These are phyloP conservation scores for Ennomos fuscantarius DNA, from an alignment of 2,888 invertebrate species.

Conservation along the genomic window DNA sequence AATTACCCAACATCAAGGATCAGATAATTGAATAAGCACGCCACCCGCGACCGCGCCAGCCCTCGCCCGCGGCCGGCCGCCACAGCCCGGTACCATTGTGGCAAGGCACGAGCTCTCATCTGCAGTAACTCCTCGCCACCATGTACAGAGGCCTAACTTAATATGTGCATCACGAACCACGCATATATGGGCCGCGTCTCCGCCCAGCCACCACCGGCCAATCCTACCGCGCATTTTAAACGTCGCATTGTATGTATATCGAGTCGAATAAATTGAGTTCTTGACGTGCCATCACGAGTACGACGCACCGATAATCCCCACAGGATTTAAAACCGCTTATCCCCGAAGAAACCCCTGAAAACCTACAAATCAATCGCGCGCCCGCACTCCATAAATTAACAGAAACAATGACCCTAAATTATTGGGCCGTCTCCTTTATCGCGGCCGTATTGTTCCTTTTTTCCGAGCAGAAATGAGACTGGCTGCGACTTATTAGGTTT, in stretches of 20 bases:
- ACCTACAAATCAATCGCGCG: constrained; percentile 82
- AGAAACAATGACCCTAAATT: constrained; percentile 84
- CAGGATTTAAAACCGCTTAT: constrained; percentile 26
- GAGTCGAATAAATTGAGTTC: constrained; percentile 78
- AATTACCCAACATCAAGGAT: constrained; percentile 48
- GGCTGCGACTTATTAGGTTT: constrained; percentile 80
- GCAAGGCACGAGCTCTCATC: constrained; percentile 73
- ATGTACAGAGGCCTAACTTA: constrained; percentile 81
- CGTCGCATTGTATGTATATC: constrained; percentile 84
- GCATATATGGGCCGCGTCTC: constrained; percentile 76
- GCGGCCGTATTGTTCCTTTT: constrained; percentile 74
- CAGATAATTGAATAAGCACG: constrained; percentile 66
- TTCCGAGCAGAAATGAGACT: constrained; percentile 82
- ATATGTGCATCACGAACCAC: constrained; percentile 83
- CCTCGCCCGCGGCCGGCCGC: constrained; percentile 18
- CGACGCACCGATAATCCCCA: constrained; percentile 48
- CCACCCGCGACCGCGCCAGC: constrained; percentile 59
- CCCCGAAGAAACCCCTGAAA: constrained; percentile 65
- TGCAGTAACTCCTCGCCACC: constrained; percentile 71
- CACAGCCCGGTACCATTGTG: constrained; percentile 51
- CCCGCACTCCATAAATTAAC: constrained; percentile 84
- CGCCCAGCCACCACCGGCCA: constrained; percentile 73
- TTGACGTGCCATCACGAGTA: constrained; percentile 59
- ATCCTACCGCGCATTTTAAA: constrained; percentile 80
- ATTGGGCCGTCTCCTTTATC: constrained; percentile 80